Evolutionary conservation across 53 echinoderm and acorn worm species (phyloP), one percentile per base, ranked within the genome.

Genomic region (Arbacia lixula): DNA sequence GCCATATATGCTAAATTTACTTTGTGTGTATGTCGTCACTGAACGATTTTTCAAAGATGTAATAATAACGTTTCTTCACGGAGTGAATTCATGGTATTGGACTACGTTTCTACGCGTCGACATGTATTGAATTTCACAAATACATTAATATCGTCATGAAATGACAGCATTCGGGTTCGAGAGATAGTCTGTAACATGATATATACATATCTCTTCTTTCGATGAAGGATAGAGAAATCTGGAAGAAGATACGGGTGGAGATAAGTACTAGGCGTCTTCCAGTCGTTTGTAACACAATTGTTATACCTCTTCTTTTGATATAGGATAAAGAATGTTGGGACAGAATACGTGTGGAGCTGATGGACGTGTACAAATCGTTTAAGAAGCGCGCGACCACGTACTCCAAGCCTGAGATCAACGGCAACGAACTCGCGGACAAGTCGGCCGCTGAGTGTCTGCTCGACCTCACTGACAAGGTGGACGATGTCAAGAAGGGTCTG

Each of bases 311-410:
- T 34, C 24, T 26, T 71, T 0, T 5, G 12, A 26, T 12, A 36
- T 36, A 81, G 81, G 81, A 81, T 30, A 81, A 81, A 43, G 81
- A 81, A n/a, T 81, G 81, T 31, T 81, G 81, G 81, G 63, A 63
- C 2, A 81, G 81, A 21, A 81, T 81, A 40, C 33, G 63, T 6
- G 81, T 81, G 0, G 81, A 81, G 22, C 43, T 81, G 31, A 33
- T 81, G 6, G 81, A 81, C 41, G 81, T 81, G 19, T 81, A 62
- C 63, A 81, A 81, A 33, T 62, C 62, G 16, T 63, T 62, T 14
- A 42, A 81, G 49, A 81, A 81, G 81, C 40, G 63, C 12, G 51
- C 62, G 29, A n/a, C n/a, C n/a, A 12, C 58, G 16, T 12, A 12
- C 58, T 63, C 81, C 0, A 12, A 12, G 3, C 62, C 32, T 11